These are phyloP conservation scores for Falco peregrinus DNA, from an alignment of 2,797 vertebrate genomes.

Conservation along the genomic window DNA sequence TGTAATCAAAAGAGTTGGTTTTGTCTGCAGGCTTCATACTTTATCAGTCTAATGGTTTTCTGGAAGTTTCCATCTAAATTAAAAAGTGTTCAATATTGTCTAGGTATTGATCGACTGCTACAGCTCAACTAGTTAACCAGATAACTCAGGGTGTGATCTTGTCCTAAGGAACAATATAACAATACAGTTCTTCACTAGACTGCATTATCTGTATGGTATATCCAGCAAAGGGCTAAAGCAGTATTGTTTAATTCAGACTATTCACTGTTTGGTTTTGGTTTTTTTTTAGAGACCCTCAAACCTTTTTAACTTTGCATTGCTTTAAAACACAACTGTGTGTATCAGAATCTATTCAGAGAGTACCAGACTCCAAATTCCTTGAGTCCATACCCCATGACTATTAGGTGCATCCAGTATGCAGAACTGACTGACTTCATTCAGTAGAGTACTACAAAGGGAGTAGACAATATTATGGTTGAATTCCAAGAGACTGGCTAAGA, in stretches of 20 bases:
- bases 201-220: neutral
- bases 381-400: neutral
- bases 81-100: neutral
- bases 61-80: neutral
- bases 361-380: neutral
- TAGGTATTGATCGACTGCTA: neutral
- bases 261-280: neutral
- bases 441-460: neutral
- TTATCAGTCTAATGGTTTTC: neutral
- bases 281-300: neutral
- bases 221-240: neutral
- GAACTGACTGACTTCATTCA: neutral
- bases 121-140: neutral
- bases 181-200: neutral
- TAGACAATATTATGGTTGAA: neutral
- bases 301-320: neutral
- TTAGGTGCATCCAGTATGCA: fast-evolving
- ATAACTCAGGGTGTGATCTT: neutral
- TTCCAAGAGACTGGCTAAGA: neutral
- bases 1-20: neutral
- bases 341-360: neutral
- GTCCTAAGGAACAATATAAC: neutral
- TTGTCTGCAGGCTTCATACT: neutral
- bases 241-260: neutral
- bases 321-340: neutral